These are phyloP conservation scores for Pollenia angustigena DNA, from an alignment of 2,888 invertebrate species.

Conservation along the genomic window DNA sequence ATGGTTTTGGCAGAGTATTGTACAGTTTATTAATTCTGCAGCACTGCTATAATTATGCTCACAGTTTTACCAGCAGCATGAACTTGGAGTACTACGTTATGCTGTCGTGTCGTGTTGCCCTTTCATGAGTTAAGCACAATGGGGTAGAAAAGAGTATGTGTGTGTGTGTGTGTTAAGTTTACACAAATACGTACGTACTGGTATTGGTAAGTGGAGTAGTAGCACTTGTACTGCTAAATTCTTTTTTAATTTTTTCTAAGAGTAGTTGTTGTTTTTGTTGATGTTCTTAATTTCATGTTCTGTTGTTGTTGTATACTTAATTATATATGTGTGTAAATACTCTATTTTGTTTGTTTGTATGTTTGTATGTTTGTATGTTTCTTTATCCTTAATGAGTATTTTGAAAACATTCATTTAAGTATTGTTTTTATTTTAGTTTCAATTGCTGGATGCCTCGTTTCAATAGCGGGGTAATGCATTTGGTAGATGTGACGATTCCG, in stretches of 20 bases:
- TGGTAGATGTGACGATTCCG: conserved; percentile 56
- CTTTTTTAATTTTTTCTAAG: conserved; percentile 35
- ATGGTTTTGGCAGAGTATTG: conserved; percentile 47
- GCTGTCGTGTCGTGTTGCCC: neutral
- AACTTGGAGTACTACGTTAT: neutral
- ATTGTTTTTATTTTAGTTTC: conserved; percentile 4
- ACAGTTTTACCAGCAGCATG: neutral
- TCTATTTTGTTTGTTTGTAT: conserved; percentile 5
- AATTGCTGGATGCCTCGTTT: conserved; percentile 63
- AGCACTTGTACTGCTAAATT: conserved; percentile 47
- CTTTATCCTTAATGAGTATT: conserved; percentile 47
- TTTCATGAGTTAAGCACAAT: neutral
- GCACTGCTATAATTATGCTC: conserved; percentile 31
- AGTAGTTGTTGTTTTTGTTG: conserved; percentile 20
- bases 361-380: conserved; percentile 22
- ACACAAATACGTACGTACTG: neutral
- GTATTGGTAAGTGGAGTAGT: neutral
- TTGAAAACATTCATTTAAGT: conserved; percentile 43
- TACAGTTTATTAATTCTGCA: conserved; percentile 45
- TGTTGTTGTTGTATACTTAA: conserved; percentile 23
- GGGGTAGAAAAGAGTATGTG: neutral
- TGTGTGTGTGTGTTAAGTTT: neutral
- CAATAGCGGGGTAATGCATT: conserved; percentile 77
- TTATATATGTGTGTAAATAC: conserved; percentile 22
- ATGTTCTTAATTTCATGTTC: conserved; percentile 5